Evolutionary conservation across 2,113 vertebrate species (phyloP).

Genomic region (Labrus mixtus): DNA sequence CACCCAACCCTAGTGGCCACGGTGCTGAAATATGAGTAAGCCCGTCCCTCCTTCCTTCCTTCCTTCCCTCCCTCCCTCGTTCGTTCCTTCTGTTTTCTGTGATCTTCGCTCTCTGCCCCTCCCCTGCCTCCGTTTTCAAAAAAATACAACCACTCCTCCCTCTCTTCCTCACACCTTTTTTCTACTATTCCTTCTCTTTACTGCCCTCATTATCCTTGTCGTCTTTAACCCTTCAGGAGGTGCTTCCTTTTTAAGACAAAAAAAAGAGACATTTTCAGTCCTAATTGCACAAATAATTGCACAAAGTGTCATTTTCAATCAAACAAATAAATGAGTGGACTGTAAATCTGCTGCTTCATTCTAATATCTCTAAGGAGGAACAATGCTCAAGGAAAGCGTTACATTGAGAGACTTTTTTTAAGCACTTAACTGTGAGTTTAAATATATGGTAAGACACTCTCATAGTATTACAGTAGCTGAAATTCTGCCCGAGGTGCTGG

Average conservation of each 20-base stretch:
- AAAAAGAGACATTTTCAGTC: background rate
- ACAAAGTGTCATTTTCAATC: too few relatives aligned
- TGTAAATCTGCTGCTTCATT: too few relatives aligned
- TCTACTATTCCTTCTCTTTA: constrained; percentile 23
- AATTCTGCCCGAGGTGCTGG: constrained; percentile 15
- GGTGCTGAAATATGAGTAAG: constrained; percentile 87
- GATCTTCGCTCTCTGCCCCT: constrained; percentile 66
- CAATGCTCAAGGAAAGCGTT: background rate
- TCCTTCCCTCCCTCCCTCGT: constrained; percentile 62
- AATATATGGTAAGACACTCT: background rate
- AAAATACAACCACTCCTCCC: constrained; percentile 85
- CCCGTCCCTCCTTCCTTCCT: constrained; percentile 72
- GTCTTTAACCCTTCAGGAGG: background rate
- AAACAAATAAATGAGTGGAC: too few relatives aligned
- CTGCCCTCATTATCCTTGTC: constrained; percentile 13
- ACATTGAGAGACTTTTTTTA: background rate
- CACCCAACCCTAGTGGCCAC: constrained; percentile 79
- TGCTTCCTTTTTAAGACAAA: constrained; percentile 12
- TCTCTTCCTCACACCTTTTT: constrained; percentile 53
- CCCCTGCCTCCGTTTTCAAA: constrained; percentile 70
- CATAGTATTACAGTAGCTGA: background rate
- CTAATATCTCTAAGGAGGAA: too few relatives aligned
- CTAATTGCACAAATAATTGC: too few relatives aligned
- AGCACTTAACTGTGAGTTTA: background rate
- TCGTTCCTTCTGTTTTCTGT: constrained; percentile 51